A percentile compares a stretch with the other conserved stretches of the same genome.
phyloP scores from a whole-genome alignment of 2,797 vertebrate species.

The Psittacula echo region DNA sequence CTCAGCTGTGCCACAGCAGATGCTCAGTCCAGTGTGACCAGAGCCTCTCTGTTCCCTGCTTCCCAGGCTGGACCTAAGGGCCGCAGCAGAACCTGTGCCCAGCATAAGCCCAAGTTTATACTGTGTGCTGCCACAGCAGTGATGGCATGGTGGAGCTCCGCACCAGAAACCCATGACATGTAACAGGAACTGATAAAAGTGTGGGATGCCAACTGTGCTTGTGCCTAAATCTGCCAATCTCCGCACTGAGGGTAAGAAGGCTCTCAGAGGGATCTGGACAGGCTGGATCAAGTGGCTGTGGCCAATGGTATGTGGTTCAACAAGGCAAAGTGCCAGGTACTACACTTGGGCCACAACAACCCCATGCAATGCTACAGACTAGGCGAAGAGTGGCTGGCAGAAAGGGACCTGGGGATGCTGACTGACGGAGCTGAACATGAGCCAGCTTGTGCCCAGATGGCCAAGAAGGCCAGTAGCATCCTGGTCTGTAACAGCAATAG shows the following conservation, averaged over 20 bases:
- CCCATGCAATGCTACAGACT: background rate
- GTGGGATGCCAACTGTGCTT: rapidly evolving
- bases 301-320: background rate
- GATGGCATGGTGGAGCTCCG: rapidly evolving
- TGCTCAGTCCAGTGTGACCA: rapidly evolving
- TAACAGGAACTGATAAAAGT: rapidly evolving
- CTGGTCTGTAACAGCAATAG: background rate
- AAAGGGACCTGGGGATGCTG: background rate
- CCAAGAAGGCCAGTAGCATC: background rate
- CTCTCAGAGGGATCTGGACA: background rate
- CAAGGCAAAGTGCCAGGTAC: background rate
- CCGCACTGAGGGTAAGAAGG: background rate
- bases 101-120: rapidly evolving
- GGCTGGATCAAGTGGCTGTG: background rate
- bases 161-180: rapidly evolving
- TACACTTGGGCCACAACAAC: background rate
- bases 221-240: rapidly evolving
- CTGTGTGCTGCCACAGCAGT: background rate
- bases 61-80: rapidly evolving
- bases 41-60: too few relatives aligned
- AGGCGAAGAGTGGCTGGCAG: background rate
- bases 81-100: too few relatives aligned
- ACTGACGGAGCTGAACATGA: background rate
- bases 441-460: background rate
- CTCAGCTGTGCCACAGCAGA: rapidly evolving